Base-by-base conservation (phyloP, 2,797 vertebrate species). In the Eleutherodactylus coqui region DNA sequence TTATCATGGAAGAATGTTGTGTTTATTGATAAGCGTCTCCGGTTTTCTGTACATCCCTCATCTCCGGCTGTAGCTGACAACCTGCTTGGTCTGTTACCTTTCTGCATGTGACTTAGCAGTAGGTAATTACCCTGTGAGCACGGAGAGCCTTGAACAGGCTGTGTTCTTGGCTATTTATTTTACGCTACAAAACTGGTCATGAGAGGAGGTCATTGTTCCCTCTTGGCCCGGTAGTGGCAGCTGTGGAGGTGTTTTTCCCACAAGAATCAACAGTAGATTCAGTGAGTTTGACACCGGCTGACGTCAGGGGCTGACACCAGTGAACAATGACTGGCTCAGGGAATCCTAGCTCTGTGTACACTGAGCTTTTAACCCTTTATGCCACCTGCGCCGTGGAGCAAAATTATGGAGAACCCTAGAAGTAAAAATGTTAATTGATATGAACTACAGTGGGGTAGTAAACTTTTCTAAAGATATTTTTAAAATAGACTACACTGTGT, bases 221-320 rank as follows among this genome's bases (percentile, higher is more conserved):
- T 51, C 24, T 64, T 64, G 64, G 85, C 72, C 72, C 32, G 60
- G 21, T 76, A 17, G 34, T 43, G 58, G 64, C 75, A 75, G 79
- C 81, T 87, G 49, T 60, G 81, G 82, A 87, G 86, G 86, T 83
- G 86, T 79, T 87, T 73, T 87, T 87, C 86, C 86, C 86, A 87
- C 86, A 87, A 83, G 81, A 87, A 79, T 77, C 64, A 84, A 83
- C 81, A 72, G 86, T 72, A 41, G 14, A 83, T 79, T 62, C 60
- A 60, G 75, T 73, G 76, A 75, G 75, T n/a, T 64, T 58, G 60
- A 45, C 82, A 24, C 75, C 19, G 14, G n/a, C 64, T 87, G 76
- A 83, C 55, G 82, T 87, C 86, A 87, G 81, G 11, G 41, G 75
- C 82, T 29, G 86, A 84, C 86, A 84, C 75, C 53, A 9, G 41